Percentiles rank a stretch among this genome's conserved stretches.
phyloP scores from a whole-genome alignment of 2,113 vertebrate genomes.

The Lophius piscatorius region DNA sequence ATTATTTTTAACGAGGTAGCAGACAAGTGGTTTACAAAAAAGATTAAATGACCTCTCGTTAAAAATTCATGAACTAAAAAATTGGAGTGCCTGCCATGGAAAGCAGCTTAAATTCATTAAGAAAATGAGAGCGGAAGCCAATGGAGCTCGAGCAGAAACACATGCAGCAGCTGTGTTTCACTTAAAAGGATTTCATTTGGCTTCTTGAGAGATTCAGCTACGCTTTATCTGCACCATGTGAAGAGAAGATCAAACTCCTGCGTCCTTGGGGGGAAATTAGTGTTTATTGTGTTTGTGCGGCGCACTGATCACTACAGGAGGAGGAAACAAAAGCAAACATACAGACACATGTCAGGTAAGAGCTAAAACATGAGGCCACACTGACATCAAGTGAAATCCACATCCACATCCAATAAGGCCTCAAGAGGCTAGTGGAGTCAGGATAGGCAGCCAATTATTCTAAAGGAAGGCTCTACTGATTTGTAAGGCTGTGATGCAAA shows the following conservation, averaged over 20 bases:
- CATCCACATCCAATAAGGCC: constrained; percentile 20
- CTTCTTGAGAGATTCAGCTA: constrained; percentile 35
- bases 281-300: constrained; percentile 30
- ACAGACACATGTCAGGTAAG: background rate
- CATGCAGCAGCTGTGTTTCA: constrained; percentile 54
- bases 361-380: background rate
- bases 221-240: constrained; percentile 12
- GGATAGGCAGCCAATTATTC: too few relatives aligned
- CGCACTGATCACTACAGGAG: constrained; percentile 36
- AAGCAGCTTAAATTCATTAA: constrained; percentile 15
- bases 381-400: constrained; percentile 13
- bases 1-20: constrained; percentile 27
- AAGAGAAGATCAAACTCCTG: constrained; percentile 48
- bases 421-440: background rate
- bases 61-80: constrained; percentile 46
- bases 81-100: constrained; percentile 2
- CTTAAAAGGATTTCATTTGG: constrained; percentile 49
- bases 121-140: constrained; percentile 29
- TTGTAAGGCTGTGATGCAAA: too few relatives aligned
- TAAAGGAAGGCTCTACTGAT: too few relatives aligned
- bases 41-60: constrained; percentile 53
- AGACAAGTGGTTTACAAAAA: constrained; percentile 28
- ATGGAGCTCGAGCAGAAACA: constrained; percentile 6
- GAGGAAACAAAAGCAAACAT: constrained; percentile 46
- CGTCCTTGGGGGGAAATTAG: constrained; percentile 11